A percentile compares a stretch with the other conserved stretches of the same genome.
Evolutionary conservation across 1,140 invertebrate species (phyloP).

Genomic region (Wiebesia pumilae): DNA sequence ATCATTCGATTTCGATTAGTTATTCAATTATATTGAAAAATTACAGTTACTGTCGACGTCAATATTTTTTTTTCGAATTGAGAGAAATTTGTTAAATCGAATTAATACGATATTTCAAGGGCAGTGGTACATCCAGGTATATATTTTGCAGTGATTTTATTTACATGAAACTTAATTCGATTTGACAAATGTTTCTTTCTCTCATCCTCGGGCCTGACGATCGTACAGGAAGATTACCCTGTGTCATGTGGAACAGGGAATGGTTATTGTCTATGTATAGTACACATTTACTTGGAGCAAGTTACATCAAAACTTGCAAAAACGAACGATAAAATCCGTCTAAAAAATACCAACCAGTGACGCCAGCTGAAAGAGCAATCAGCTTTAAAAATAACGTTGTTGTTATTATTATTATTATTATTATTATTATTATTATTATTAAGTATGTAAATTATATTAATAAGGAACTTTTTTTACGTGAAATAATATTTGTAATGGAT

Average conservation of each 20-base stretch:
- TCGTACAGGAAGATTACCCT: slow-evolving; percentile 58
- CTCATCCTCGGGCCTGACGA: background rate
- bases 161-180: slow-evolving; percentile 5
- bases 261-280: slow-evolving; percentile 64
- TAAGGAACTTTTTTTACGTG: too few species aligned
- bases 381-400: too few species aligned
- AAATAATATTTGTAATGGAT: too few species aligned
- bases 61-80: background rate
- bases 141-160: background rate
- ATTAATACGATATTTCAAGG: background rate
- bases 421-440: too few species aligned
- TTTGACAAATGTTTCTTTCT: slow-evolving; percentile 20
- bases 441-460: too few species aligned
- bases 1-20: slow-evolving; percentile 17
- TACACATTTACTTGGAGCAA: slow-evolving; percentile 56
- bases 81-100: slow-evolving; percentile 18
- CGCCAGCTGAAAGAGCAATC: background rate
- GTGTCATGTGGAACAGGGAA: slow-evolving; percentile 56
- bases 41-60: background rate
- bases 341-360: background rate
- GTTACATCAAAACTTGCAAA: slow-evolving; percentile 32
- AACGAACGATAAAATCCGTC: background rate
- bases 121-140: background rate
- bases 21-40: slow-evolving; percentile 20
- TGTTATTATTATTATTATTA: too few species aligned